Base-by-base conservation (phyloP, 2,888 invertebrate species). In the Dyspetes luteomarginatus region DNA sequence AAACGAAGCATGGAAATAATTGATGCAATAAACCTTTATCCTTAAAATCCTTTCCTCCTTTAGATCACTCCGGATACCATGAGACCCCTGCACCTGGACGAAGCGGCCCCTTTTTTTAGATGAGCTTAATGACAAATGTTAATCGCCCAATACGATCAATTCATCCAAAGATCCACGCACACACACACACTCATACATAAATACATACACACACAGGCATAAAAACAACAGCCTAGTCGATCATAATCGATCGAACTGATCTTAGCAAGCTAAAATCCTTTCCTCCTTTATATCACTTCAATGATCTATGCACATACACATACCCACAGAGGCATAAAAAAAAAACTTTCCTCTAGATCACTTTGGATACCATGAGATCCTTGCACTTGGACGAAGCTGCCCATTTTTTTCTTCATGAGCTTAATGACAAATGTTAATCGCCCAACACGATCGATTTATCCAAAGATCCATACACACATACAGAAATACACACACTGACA, bases 51-150 rank as follows among this genome's bases (percentile, higher is more conserved):
- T n/a, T n/a, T n/a, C n/a, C n/a, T n/a, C n/a, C n/a, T n/a, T n/a
- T 65, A 85, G 84, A 85, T 86, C 62, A 69, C 45, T 58, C 81
- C 30, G 52, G 62, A 83, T 79, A 58, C 72, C 55, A 28, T 24
- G 55, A 83, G 69, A 80, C 68, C 82, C 83, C 82, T 85, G 69
- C 81, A 64, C 77, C 71, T 81, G 84, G 73, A 83, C 56, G 80
- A 77, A 58, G 67, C 74, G 71, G n/a, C n/a, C n/a, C 82, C 72
- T 41, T 77, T 71, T 78, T 64, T 80, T 84, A 55, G 80, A 83
- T 52, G 80, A 86, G 65, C 75, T 86, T 75, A 73, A 82, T 82
- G 80, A 85, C 82, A 82, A 78, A 79, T 58, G 58, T 69, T 75
- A 52, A 79, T 56, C 60, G 45, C 62, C 62, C 45, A 36, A 24